phyloP scores from a whole-genome alignment of 2,113 vertebrate species.

The Dasyurus viverrinus region DNA sequence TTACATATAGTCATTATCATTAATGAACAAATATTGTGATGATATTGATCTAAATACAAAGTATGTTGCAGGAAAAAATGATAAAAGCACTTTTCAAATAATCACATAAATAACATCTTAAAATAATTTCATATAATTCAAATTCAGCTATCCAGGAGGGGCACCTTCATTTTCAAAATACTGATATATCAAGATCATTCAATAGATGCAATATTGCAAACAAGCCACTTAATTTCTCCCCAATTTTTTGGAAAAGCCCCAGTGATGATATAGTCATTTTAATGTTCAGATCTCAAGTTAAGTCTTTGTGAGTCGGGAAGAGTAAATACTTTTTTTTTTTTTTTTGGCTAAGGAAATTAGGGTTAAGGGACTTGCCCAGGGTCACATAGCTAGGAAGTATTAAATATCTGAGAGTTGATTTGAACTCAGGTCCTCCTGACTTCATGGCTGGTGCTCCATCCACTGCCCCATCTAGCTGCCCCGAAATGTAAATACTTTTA shows the following conservation, averaged over 20 bases:
- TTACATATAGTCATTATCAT: slow-evolving; percentile 29
- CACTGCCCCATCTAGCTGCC: too few relatives aligned
- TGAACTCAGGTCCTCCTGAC: too few relatives aligned
- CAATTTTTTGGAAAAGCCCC: background rate
- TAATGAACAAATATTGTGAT: slow-evolving; percentile 34
- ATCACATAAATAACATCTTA: slow-evolving; percentile 31
- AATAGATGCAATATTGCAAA: slow-evolving; percentile 1
- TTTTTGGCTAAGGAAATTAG: too few relatives aligned
- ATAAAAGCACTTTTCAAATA: background rate
- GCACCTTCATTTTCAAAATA: slow-evolving; percentile 2
- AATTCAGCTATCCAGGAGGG: slow-evolving; percentile 28
- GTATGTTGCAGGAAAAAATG: background rate
- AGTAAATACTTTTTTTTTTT: background rate
- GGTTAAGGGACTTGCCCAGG: too few relatives aligned
- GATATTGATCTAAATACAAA: slow-evolving; percentile 26
- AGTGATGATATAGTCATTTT: background rate
- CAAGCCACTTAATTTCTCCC: slow-evolving; percentile 2
- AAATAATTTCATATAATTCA: slow-evolving; percentile 36
- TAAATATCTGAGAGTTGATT: too few relatives aligned
- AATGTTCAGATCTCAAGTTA: slow-evolving; percentile 14
- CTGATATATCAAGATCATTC: slow-evolving; percentile 12
- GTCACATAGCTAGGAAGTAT: too few relatives aligned
- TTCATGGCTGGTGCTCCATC: too few relatives aligned
- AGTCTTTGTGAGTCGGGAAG: slow-evolving; percentile 19
- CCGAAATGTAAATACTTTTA: too few relatives aligned